phyloP scores from a whole-genome alignment of 1,140 invertebrate genomes.

The Ptiloglossa arizonensis region DNA sequence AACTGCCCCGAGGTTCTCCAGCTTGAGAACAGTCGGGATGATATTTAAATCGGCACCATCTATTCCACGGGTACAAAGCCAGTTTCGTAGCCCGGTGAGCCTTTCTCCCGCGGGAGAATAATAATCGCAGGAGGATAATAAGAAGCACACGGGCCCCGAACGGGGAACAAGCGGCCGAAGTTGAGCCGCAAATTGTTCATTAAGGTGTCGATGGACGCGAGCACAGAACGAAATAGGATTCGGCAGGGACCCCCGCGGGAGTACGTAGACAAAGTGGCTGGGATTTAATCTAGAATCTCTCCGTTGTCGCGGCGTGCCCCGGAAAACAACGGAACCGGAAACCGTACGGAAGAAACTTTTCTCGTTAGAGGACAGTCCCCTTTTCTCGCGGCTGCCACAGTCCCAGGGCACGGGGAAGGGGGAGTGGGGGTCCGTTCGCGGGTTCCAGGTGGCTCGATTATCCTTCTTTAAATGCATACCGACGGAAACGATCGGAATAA shows the following conservation, averaged over 20 bases:
- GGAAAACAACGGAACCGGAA: slow-evolving; percentile 62
- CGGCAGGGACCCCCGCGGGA: slow-evolving; percentile 40
- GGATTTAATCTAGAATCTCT: slow-evolving; percentile 71
- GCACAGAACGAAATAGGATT: slow-evolving; percentile 62
- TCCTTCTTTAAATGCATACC: slow-evolving; percentile 50
- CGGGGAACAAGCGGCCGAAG: slow-evolving; percentile 2
- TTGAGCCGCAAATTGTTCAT: slow-evolving; percentile 64
- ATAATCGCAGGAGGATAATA: slow-evolving; percentile 29
- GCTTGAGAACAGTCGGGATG: neutral
- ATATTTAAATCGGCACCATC: neutral
- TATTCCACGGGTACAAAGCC: neutral
- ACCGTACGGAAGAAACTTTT: slow-evolving; percentile 65
- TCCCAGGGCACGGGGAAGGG: no score
- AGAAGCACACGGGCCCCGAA: neutral
- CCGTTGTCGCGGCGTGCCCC: slow-evolving; percentile 35
- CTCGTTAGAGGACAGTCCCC: slow-evolving; percentile 62
- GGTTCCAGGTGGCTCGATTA: slow-evolving; percentile 32
- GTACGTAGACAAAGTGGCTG: slow-evolving; percentile 57
- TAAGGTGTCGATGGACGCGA: slow-evolving; percentile 53
- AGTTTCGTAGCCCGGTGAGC: neutral
- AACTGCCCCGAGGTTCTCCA: neutral
- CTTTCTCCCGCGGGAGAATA: neutral
- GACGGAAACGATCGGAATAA: slow-evolving; percentile 23
- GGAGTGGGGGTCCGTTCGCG: neutral
- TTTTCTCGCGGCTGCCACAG: neutral